Percentiles rank a stretch among this genome's conserved stretches.
Evolutionary conservation across 2,888 invertebrate species (phyloP).

Genomic region (Nomada ruficornis): DNA sequence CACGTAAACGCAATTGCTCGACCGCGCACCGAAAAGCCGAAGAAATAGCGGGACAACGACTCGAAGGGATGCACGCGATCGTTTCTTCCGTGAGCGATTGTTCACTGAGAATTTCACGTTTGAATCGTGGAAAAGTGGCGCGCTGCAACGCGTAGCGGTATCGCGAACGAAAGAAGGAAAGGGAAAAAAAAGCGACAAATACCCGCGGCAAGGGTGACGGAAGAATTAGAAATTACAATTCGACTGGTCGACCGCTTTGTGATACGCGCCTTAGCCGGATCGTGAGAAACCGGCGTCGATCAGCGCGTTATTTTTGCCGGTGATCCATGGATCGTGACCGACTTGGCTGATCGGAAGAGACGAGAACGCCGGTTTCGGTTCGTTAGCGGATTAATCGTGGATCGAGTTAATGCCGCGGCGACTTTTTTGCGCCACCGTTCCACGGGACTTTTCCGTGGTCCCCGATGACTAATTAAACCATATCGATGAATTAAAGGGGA

Average conservation of each 20-base stretch:
- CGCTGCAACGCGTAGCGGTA: neutral
- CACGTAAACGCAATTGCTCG: slow-evolving; percentile 8
- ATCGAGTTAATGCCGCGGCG: slow-evolving; percentile 30
- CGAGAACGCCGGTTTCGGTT: slow-evolving; percentile 53
- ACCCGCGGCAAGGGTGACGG: slow-evolving; percentile 31
- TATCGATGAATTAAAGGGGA: neutral
- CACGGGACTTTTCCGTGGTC: slow-evolving; percentile 26
- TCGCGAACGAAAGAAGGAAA: neutral
- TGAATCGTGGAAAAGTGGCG: slow-evolving; percentile 41
- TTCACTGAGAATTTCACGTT: neutral
- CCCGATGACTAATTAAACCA: slow-evolving; percentile 9
- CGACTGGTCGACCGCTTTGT: slow-evolving; percentile 59
- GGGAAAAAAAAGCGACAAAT: slow-evolving; percentile 11
- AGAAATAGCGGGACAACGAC: slow-evolving; percentile 1
- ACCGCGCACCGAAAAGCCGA: neutral
- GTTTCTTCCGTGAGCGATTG: slow-evolving; percentile 13
- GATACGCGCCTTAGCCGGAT: slow-evolving; percentile 66
- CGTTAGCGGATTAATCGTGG: slow-evolving; percentile 68
- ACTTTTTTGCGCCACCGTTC: slow-evolving; percentile 25
- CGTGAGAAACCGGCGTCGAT: slow-evolving; percentile 76
- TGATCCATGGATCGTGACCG: slow-evolving; percentile 66
- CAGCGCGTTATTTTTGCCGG: slow-evolving; percentile 59
- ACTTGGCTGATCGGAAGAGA: slow-evolving; percentile 41
- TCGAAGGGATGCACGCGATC: slow-evolving; percentile 43
- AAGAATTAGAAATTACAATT: slow-evolving; percentile 72